Conservation (phyloP, 35 echinoderm and acorn worm species). For the Ophiothrix spiculata region DNA sequence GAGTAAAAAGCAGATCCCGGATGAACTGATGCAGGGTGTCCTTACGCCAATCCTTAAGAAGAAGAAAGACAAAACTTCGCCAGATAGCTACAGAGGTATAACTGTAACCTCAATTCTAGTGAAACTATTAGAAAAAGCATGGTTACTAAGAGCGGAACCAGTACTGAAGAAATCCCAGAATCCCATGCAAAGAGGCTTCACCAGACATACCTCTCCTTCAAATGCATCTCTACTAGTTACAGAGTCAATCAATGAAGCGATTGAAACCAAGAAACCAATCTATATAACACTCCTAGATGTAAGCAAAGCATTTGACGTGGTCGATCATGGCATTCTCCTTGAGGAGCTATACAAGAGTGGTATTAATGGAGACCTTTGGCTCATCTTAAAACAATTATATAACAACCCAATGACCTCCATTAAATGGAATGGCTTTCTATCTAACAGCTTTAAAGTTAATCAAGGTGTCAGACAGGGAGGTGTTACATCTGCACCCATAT, state of each 20-base stretch:
- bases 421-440: neutral
- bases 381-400: neutral
- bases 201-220: neutral
- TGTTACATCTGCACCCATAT: neutral
- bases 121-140: neutral
- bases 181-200: neutral
- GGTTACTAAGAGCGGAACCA: neutral
- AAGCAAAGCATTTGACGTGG: neutral
- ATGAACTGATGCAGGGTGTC: neutral
- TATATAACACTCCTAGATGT: neutral
- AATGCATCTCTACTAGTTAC: neutral
- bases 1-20: neutral
- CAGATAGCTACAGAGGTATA: neutral
- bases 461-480: neutral
- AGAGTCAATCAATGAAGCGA: neutral
- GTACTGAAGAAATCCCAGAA: neutral
- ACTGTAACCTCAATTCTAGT: neutral
- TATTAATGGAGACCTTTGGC: neutral
- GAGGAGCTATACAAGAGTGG: neutral
- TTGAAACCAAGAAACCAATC: neutral
- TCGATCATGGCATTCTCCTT: neutral
- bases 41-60: neutral
- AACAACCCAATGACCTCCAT: neutral
- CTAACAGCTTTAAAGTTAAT: neutral
- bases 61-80: neutral